These are phyloP conservation scores for Erebia palarica DNA, from an alignment of 2,888 invertebrate genomes.

Conservation along the genomic window DNA sequence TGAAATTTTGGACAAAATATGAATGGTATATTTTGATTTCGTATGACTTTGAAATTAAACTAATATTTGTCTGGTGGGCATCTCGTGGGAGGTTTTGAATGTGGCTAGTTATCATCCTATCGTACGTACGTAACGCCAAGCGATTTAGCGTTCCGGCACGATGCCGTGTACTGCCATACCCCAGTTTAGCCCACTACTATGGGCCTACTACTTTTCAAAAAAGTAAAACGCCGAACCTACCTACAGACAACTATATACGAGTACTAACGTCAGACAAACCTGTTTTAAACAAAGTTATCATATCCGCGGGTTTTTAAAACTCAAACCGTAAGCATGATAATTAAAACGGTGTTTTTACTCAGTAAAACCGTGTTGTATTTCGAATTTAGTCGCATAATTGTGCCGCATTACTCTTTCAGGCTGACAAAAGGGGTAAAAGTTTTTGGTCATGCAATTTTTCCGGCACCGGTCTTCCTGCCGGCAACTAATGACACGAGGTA, in stretches of 20 bases:
- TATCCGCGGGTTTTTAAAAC: constrained; percentile 5
- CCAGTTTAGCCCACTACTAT: too few relatives aligned
- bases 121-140: too few relatives aligned
- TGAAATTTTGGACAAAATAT: too few relatives aligned
- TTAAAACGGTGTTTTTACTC: constrained; percentile 25
- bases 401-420: constrained; percentile 37
- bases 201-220: too few relatives aligned
- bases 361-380: constrained; percentile 30
- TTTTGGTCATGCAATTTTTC: constrained; percentile 41
- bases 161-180: too few relatives aligned
- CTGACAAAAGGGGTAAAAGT: constrained; percentile 38
- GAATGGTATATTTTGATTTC: too few relatives aligned
- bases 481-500: constrained; percentile 38
- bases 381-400: constrained; percentile 38
- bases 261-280: not conserved
- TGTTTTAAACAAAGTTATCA: not conserved
- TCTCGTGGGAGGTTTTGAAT: too few relatives aligned
- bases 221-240: too few relatives aligned
- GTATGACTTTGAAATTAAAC: too few relatives aligned
- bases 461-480: constrained; percentile 38
- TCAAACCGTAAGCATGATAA: constrained; percentile 14
- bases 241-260: not conserved
- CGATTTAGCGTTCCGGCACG: too few relatives aligned
- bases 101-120: too few relatives aligned
- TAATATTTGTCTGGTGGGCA: too few relatives aligned